A percentile compares a stretch with the other conserved stretches of the same genome.
phyloP scores from a whole-genome alignment of 1,140 invertebrate species.

The Apocrypta bakeri region DNA sequence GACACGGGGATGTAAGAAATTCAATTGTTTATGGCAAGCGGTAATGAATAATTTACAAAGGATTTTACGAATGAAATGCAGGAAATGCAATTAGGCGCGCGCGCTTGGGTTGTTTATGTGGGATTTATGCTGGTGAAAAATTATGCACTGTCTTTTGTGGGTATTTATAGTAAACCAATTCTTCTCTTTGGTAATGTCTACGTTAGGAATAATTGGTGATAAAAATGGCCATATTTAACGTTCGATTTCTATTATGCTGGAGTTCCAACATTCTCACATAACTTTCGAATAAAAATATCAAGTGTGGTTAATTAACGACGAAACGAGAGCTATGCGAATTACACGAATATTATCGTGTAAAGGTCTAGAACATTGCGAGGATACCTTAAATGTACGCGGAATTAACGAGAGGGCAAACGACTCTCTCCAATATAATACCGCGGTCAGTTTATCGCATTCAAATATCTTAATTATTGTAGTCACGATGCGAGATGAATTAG shows the following conservation, averaged over 20 bases:
- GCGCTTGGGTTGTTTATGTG: not conserved
- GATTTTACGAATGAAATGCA: not conserved
- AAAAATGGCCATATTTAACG: no score
- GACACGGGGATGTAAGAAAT: not conserved
- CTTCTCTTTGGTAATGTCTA: no score
- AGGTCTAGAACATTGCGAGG: no score
- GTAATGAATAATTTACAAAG: not conserved
- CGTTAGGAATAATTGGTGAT: no score
- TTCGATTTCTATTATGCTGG: no score
- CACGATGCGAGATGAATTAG: no score
- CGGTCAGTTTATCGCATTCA: not conserved
- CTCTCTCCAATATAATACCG: not conserved
- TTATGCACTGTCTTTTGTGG: not conserved
- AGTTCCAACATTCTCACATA: no score
- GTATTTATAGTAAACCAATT: no score
- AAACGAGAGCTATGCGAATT: not conserved
- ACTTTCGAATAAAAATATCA: no score
- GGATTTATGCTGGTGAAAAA: not conserved
- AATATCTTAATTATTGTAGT: not conserved
- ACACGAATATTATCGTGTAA: no score
- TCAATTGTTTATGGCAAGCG: not conserved
- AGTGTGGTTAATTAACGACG: no score
- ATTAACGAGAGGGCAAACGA: not conserved
- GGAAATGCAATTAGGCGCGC: slow-evolving; percentile 23
- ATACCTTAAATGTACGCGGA: no score